Evolutionary conservation across 2,888 invertebrate genomes (phyloP), one percentile per base, ranked within the genome.

Genomic region (Sphecodes monilicornis): DNA sequence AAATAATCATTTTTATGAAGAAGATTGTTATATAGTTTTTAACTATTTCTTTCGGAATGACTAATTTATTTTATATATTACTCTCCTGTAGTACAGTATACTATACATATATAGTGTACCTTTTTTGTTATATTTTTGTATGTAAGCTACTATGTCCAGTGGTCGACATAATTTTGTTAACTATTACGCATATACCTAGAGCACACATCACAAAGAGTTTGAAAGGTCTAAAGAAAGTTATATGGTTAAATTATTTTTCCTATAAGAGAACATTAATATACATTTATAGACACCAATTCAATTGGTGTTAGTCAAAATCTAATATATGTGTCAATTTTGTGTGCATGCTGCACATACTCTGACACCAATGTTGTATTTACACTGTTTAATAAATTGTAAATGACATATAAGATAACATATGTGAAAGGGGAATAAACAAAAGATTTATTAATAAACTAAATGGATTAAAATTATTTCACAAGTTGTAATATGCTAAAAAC

Each of bases 221-320:
- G 78, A 60, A 71, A 66, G 46, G 71, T 76, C 50, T 84, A 84
- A 69, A 11, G 29, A 80, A 78, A 39, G 39, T 41, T 77, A 73
- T 76, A 54, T 54, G n/a, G 32, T 81, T 81, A 60, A 77, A 76
- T 84, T 76, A 82, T 85, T 85, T 86, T 69, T 78, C 50, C 41
- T 82, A 77, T 73, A 29, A 18, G 18, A 73, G 29, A 60, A 41
- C 43, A 72, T 75, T 68, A 66, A 46, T 22, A 54, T 43, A 81
- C 13, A 50, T 76, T 66, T 81, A 71, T 50, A 50, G 22, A 11
- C 69, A 13, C 32, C 81, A 76, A 66, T 81, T 43, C 39, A 64
- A 75, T 75, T 81, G 82, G 54, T 43, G 41, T 16, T 54, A 81
- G 43, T 22, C 29, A 10, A 76, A 71, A n/a, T 46, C 29, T 75